These are phyloP conservation scores for Meteorus sp. DNA, from an alignment of 1,140 invertebrate species.

Conservation along the genomic window DNA sequence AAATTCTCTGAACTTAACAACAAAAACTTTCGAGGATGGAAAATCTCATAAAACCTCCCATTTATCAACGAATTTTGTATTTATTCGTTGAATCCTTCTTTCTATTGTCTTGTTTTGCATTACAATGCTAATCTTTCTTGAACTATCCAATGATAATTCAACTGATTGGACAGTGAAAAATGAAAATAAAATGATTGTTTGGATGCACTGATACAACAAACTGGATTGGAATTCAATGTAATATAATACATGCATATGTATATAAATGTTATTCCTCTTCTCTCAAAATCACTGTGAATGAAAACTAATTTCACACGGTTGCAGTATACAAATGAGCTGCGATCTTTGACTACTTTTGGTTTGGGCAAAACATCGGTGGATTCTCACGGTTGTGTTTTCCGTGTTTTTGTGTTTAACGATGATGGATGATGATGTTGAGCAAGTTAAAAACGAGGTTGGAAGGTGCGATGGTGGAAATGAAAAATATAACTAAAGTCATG, in stretches of 20 bases:
- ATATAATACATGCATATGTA: neutral
- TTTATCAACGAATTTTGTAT: no score
- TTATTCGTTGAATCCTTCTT: no score
- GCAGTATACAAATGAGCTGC: slow-evolving; percentile 5
- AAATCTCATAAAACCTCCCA: neutral
- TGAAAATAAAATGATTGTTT: no score
- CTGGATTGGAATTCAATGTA: neutral
- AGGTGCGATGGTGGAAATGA: neutral
- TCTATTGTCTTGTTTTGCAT: no score
- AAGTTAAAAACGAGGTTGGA: neutral
- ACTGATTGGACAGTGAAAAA: no score
- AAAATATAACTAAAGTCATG: no score
- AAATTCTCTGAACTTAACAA: slow-evolving; percentile 14
- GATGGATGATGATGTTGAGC: slow-evolving; percentile 1
- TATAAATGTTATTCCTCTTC: neutral
- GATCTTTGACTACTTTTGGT: slow-evolving; percentile 9
- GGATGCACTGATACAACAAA: no score
- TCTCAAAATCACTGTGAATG: slow-evolving; percentile 14
- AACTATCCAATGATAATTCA: no score
- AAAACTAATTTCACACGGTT: slow-evolving; percentile 26
- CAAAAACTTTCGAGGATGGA: neutral
- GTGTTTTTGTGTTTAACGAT: slow-evolving; percentile 30
- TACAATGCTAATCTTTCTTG: no score
- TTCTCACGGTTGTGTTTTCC: slow-evolving; percentile 21
- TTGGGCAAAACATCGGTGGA: slow-evolving; percentile 16